A percentile compares a stretch with the other conserved stretches of the same genome.
phyloP scores from a whole-genome alignment of 2,888 invertebrate genomes.

The Hydrotaea cyrtoneurina region DNA sequence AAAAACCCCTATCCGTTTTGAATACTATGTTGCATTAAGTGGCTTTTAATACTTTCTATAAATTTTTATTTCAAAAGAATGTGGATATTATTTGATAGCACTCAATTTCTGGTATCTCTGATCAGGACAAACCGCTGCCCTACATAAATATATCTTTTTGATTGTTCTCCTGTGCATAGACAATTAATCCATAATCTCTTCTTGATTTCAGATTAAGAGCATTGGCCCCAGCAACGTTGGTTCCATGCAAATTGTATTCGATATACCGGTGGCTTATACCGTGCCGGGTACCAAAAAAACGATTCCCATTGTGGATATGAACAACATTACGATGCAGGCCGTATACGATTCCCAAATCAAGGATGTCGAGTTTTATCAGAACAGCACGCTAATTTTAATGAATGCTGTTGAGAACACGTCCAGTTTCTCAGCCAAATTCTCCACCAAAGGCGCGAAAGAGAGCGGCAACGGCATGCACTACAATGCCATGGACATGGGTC shows the following conservation, averaged over 20 bases:
- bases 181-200: too few species aligned
- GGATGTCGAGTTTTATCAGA: constrained; percentile 76
- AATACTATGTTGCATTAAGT: too few species aligned
- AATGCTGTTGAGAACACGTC: constrained; percentile 75
- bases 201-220: constrained; percentile 74
- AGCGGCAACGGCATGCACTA: constrained; percentile 69
- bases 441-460: constrained; percentile 39
- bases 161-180: too few species aligned
- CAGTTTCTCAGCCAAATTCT: constrained; percentile 47
- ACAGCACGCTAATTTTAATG: constrained; percentile 76
- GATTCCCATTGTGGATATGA: constrained; percentile 77
- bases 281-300: constrained; percentile 73
- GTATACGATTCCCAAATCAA: constrained; percentile 77
- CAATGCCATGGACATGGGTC: constrained; percentile 70
- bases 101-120: too few species aligned
- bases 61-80: too few species aligned
- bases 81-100: too few species aligned
- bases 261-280: constrained; percentile 78
- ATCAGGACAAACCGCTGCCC: too few species aligned
- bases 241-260: constrained; percentile 75
- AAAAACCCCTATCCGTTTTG: too few species aligned
- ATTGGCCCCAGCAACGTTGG: constrained; percentile 80
- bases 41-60: too few species aligned
- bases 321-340: constrained; percentile 77
- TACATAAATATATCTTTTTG: too few species aligned